A percentile compares a stretch with the other conserved stretches of the same genome.
These are phyloP conservation scores for Dendrolimus houi DNA, from an alignment of 2,888 invertebrate species.

Conservation along the genomic window DNA sequence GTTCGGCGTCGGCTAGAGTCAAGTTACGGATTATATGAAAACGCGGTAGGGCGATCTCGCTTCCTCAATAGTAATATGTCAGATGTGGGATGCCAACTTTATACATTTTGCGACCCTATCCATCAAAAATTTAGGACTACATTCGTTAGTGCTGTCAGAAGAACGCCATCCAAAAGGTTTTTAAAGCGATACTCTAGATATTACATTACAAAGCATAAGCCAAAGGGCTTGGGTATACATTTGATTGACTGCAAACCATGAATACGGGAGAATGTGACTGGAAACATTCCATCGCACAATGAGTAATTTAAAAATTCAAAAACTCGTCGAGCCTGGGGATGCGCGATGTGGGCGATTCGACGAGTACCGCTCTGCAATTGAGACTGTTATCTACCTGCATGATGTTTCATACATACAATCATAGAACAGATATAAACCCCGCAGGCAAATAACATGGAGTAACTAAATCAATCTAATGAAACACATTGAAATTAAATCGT, in stretches of 20 bases:
- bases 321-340: slow-evolving; percentile 68
- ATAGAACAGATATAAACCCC: slow-evolving; percentile 33
- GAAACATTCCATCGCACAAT: slow-evolving; percentile 73
- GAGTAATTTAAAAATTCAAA: slow-evolving; percentile 78
- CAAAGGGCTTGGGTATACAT: slow-evolving; percentile 50
- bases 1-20: slow-evolving; percentile 38
- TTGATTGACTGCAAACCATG: slow-evolving; percentile 35
- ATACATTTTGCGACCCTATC: slow-evolving; percentile 61
- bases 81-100: slow-evolving; percentile 38
- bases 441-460: slow-evolving; percentile 44
- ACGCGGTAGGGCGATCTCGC: slow-evolving; percentile 43
- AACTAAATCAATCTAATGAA: slow-evolving; percentile 36
- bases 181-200: slow-evolving; percentile 21
- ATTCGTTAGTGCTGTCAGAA: slow-evolving; percentile 66
- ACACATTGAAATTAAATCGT: slow-evolving; percentile 21
- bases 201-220: slow-evolving; percentile 50
- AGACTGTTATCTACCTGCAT: slow-evolving; percentile 62
- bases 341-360: slow-evolving; percentile 60
- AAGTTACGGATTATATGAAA: slow-evolving; percentile 56
- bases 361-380: slow-evolving; percentile 65
- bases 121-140: slow-evolving; percentile 68
- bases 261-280: slow-evolving; percentile 41
- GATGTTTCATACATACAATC: slow-evolving; percentile 27
- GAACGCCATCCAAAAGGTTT: slow-evolving; percentile 40
- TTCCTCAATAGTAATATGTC: slow-evolving; percentile 40